phyloP scores from a whole-genome alignment of 1,140 invertebrate genomes.

The Steinernema feltiae region DNA sequence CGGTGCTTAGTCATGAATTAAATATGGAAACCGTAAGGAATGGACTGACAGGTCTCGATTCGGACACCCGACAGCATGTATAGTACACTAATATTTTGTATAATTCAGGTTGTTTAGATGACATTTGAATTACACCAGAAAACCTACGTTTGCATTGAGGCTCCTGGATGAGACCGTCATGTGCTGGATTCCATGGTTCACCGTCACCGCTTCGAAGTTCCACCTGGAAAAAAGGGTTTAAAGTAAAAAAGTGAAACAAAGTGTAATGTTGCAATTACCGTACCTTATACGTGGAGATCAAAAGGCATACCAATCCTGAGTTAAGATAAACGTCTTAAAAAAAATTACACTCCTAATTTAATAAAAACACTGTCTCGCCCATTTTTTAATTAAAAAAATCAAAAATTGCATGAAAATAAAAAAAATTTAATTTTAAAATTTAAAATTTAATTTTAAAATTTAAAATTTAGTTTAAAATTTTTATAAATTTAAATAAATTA shows the following conservation, averaged over 20 bases:
- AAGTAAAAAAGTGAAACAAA: too few relatives aligned
- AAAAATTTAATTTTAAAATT: slow-evolving; percentile 14
- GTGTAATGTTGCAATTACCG: background rate
- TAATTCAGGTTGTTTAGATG: too few relatives aligned
- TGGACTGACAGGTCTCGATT: background rate
- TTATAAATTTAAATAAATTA: too few relatives aligned
- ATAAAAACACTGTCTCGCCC: too few relatives aligned
- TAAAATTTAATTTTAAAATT: slow-evolving; percentile 6
- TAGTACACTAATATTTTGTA: too few relatives aligned
- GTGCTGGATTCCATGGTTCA: slow-evolving; percentile 46
- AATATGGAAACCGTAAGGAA: background rate
- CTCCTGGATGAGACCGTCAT: slow-evolving; percentile 45
- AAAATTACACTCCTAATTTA: too few relatives aligned
- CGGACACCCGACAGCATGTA: slow-evolving; percentile 8
- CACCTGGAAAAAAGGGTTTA: slow-evolving; percentile 18
- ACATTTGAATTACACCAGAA: too few relatives aligned
- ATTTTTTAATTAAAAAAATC: background rate
- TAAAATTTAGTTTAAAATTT: too few relatives aligned
- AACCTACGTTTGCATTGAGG: slow-evolving; percentile 49
- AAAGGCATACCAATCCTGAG: too few relatives aligned
- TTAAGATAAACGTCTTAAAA: too few relatives aligned
- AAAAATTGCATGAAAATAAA: background rate
- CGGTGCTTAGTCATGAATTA: slow-evolving; percentile 15
- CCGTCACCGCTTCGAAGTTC: slow-evolving; percentile 40
- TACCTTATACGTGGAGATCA: too few relatives aligned